Conservation (phyloP, 2,888 invertebrate species). For the Ethmia dodecea region DNA sequence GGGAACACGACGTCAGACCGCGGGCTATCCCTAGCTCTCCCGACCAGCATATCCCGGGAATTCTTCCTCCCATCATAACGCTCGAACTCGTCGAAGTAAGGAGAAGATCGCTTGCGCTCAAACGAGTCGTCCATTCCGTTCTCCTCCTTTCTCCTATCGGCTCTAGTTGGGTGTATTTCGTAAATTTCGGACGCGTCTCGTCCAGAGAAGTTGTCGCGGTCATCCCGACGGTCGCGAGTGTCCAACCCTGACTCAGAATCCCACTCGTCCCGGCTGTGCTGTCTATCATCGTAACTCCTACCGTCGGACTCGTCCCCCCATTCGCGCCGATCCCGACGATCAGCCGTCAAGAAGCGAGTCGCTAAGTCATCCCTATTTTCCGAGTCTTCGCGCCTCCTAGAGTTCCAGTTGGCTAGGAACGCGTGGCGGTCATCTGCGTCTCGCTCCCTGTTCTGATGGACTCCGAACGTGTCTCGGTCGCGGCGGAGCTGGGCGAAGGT, state of each 20-base stretch:
- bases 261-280: constrained; percentile 62
- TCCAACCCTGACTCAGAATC: constrained; percentile 67
- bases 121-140: constrained; percentile 51
- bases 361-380: constrained; percentile 62
- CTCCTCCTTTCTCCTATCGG: constrained; percentile 55
- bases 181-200: constrained; percentile 68
- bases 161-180: constrained; percentile 57
- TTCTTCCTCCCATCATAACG: constrained; percentile 69
- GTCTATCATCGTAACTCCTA: constrained; percentile 50
- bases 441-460: constrained; percentile 81
- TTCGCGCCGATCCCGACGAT: constrained; percentile 56
- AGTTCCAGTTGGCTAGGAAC: constrained; percentile 72
- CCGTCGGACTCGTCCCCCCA: constrained; percentile 66
- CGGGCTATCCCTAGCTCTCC: constrained; percentile 61
- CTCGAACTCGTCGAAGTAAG: constrained; percentile 64
- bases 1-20: constrained; percentile 58
- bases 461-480: constrained; percentile 85
- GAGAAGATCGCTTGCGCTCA: constrained; percentile 55
- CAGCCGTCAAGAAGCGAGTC: constrained; percentile 59
- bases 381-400: constrained; percentile 57
- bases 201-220: constrained; percentile 57
- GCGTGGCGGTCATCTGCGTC: constrained; percentile 74
- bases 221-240: constrained; percentile 42
- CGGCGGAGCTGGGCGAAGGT: constrained; percentile 82
- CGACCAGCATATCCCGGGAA: constrained; percentile 69